A percentile compares a stretch with the other conserved stretches of the same genome.
These are phyloP conservation scores for Acrobasis consociella DNA, from an alignment of 2,888 invertebrate genomes.

Conservation along the genomic window DNA sequence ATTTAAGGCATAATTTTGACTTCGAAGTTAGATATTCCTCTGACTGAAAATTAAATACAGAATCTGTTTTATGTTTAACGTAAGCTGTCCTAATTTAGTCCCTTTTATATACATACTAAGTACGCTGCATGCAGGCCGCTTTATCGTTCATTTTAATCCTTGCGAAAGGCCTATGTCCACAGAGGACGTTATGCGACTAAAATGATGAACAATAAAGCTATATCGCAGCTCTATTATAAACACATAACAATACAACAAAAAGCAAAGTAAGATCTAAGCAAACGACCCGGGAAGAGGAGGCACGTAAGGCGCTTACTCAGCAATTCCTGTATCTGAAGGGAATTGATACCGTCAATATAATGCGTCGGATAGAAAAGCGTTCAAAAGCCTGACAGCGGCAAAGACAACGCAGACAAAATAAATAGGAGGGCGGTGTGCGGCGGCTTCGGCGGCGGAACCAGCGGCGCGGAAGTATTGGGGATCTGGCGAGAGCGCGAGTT, in stretches of 20 bases:
- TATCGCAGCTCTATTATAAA: slow-evolving; percentile 6
- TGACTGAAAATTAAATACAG: too few relatives aligned
- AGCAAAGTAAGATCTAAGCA: slow-evolving; percentile 23
- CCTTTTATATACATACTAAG: too few relatives aligned
- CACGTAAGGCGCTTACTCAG: slow-evolving; percentile 47
- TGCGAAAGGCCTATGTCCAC: too few relatives aligned
- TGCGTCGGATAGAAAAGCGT: slow-evolving; percentile 70
- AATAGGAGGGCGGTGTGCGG: slow-evolving; percentile 68
- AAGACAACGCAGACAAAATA: slow-evolving; percentile 79
- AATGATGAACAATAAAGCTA: neutral
- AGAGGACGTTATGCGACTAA: too few relatives aligned
- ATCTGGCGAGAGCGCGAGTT: slow-evolving; percentile 74
- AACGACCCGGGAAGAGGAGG: slow-evolving; percentile 28
- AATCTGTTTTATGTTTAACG: too few relatives aligned
- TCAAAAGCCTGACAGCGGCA: slow-evolving; percentile 74
- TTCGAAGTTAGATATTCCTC: too few relatives aligned
- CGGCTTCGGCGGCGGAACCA: slow-evolving; percentile 49
- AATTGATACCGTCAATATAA: slow-evolving; percentile 77
- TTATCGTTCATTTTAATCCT: too few relatives aligned
- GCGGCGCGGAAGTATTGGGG: slow-evolving; percentile 80
- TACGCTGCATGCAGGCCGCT: too few relatives aligned
- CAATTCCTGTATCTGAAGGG: slow-evolving; percentile 57
- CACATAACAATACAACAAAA: slow-evolving; percentile 1
- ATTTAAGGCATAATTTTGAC: too few relatives aligned
- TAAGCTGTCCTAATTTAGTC: too few relatives aligned